Evolutionary conservation across 1,140 invertebrate genomes (phyloP).

Genomic region (Pogonognathellus flavescens): DNA sequence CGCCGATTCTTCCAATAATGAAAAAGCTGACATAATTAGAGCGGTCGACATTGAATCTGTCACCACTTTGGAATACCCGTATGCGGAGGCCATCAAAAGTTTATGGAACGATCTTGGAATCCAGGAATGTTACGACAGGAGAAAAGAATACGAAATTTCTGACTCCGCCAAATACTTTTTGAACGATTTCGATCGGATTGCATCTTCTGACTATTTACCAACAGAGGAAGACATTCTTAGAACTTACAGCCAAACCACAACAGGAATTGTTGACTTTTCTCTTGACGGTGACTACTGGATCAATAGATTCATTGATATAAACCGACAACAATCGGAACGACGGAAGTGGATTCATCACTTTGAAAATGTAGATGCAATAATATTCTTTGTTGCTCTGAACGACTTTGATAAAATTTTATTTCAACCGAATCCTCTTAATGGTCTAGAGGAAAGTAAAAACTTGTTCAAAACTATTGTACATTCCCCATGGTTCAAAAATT

Average conservation of each 20-base stretch:
- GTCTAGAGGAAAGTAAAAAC: conserved; percentile 99
- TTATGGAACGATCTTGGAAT: conserved; percentile 97
- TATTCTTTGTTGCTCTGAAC: conserved; percentile 95
- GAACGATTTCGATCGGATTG: conserved; percentile 90
- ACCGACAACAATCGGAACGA: conserved; percentile 96
- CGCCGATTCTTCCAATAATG: conserved; percentile 87
- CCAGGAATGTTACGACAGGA: conserved; percentile 98
- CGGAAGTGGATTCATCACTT: conserved; percentile 99
- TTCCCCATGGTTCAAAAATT: conserved; percentile 99
- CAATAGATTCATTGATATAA: conserved; percentile 96
- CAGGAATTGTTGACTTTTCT: conserved; percentile 97
- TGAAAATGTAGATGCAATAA: conserved; percentile 97
- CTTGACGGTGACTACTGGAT: conserved; percentile 98
- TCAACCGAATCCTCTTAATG: conserved; percentile 97
- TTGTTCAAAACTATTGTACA: conserved; percentile 99
- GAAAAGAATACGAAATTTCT: conserved; percentile 99
- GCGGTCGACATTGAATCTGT: conserved; percentile 99
- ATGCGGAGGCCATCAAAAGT: conserved; percentile 96
- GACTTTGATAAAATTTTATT: conserved; percentile 98
- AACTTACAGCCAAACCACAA: conserved; percentile 95
- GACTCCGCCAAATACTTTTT: no score
- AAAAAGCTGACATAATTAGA: conserved; percentile 93
- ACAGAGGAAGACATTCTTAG: conserved; percentile 97
- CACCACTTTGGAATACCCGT: conserved; percentile 96
- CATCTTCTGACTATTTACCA: conserved; percentile 89